Conservation (phyloP, 2,113 vertebrate species). For the Nothobranchius furzeri region DNA sequence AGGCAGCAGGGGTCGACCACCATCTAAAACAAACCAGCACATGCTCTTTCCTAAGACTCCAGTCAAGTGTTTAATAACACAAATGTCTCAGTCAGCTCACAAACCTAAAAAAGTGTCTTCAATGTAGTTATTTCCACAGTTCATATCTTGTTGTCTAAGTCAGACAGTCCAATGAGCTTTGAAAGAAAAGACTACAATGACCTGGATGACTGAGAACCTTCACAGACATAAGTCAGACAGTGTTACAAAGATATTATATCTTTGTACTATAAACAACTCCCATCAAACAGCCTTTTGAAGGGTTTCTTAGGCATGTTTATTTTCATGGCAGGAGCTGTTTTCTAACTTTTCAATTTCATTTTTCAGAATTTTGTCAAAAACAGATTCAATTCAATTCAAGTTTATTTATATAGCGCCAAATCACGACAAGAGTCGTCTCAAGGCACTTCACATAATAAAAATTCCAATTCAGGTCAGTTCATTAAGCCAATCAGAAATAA, state of each 20-base stretch:
- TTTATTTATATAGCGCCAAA: too few relatives aligned
- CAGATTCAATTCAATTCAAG: too few relatives aligned
- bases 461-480: too few relatives aligned
- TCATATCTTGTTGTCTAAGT: neutral
- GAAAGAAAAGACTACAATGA: too few relatives aligned
- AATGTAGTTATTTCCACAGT: neutral
- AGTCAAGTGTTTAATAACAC: constrained; percentile 17
- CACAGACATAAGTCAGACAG: constrained; percentile 1
- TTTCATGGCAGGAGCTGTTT: neutral
- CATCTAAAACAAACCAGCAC: neutral
- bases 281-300: neutral
- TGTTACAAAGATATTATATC: neutral
- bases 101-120: neutral
- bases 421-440: too few relatives aligned
- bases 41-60: neutral
- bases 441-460: too few relatives aligned
- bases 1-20: neutral
- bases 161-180: too few relatives aligned
- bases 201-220: too few relatives aligned
- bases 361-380: too few relatives aligned
- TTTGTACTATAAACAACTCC: too few relatives aligned
- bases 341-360: too few relatives aligned
- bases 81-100: neutral
- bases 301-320: neutral
- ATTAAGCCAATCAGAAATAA: too few relatives aligned